Base-by-base conservation (phyloP, 2,113 vertebrate genomes). In the Lipophrys pholis region DNA sequence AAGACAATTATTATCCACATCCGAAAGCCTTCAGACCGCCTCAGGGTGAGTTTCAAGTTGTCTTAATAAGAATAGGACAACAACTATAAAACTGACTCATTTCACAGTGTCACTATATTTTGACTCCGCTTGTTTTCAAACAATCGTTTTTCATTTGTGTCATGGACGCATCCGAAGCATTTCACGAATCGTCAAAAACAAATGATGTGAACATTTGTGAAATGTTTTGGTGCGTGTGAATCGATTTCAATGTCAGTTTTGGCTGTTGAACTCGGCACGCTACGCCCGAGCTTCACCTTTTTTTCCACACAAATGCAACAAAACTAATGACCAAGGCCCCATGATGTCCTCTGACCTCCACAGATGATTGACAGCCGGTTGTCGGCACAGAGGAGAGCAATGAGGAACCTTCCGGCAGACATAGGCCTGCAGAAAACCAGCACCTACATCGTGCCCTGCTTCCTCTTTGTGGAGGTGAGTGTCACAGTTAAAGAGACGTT, bases 391-490 rank as follows among this genome's bases (percentile, higher is more conserved):
- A 88, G 87, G 74, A 80, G 83, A 60, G 63, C 59, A n/a, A 70
- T 77, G 87, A 82, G 77, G 71, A 87, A 15, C 69, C 46, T 80
- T 74, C 80, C 80, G 7, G 76, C 45, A 14, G 91, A 85, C 63
- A 73, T 50, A 54, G 71, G 41, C 17, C 80, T 61, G 59, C 83
- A 91, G 62, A 94, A 93, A 86, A 93, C 78, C 71, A 94, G 94
- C 89, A 93, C 82, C 67, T 92, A 92, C 87, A 92, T 94, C 1
- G 91, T 94, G 50, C 94, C 94, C 50, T 94, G 94, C 70, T 94
- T 94, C 78, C 90, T 94, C 53, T 77, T 92, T 5, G 93, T 94
- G 57, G 94, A 94, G 92, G 94, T 94, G 76, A 94, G 91, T 81
- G 54, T 52, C 11, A 80, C 35, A 11, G 15, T 15, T 41, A 17